A percentile compares a stretch with the other conserved stretches of the same genome.
Evolutionary conservation across 1,140 invertebrate species (phyloP).

Genomic region (Drosophila pallidifrons): DNA sequence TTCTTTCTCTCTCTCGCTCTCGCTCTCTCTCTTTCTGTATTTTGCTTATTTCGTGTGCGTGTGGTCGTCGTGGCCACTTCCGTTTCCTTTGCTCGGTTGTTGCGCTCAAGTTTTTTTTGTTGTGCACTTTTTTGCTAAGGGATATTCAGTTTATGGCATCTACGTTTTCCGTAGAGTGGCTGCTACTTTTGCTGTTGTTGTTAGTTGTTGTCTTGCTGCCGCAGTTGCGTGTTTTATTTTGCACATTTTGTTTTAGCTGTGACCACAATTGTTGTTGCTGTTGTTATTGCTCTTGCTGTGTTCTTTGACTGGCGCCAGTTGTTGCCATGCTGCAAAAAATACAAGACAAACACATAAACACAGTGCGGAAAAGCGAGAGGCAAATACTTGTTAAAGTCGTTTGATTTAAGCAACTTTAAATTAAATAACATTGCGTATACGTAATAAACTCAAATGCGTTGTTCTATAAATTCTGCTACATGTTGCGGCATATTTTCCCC

Average conservation of each 20-base stretch:
- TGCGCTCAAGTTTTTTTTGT: slow-evolving; percentile 26
- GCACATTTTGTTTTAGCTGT: slow-evolving; percentile 66
- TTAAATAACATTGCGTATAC: slow-evolving; percentile 23
- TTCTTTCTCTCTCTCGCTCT: background rate
- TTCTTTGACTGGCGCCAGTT: slow-evolving; percentile 52
- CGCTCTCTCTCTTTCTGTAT: background rate
- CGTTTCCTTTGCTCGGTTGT: slow-evolving; percentile 45
- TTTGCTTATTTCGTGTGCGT: slow-evolving; percentile 10
- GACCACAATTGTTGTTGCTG: slow-evolving; percentile 48
- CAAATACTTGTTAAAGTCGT: slow-evolving; percentile 26
- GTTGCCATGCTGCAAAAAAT: slow-evolving; percentile 42
- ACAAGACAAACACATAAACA: slow-evolving; percentile 3
- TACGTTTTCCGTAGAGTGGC: slow-evolving; percentile 42
- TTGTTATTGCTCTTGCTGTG: slow-evolving; percentile 18
- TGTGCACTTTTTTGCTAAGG: slow-evolving; percentile 28
- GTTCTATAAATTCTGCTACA: slow-evolving; percentile 12
- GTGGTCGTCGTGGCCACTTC: slow-evolving; percentile 36
- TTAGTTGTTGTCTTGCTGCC: slow-evolving; percentile 37
- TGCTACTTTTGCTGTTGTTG: slow-evolving; percentile 8
- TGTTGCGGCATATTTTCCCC: slow-evolving; percentile 15
- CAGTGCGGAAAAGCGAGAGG: background rate
- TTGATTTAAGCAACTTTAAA: slow-evolving; percentile 30
- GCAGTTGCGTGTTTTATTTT: slow-evolving; percentile 71
- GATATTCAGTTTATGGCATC: slow-evolving; percentile 55
- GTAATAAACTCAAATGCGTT: slow-evolving; percentile 13